Base-by-base conservation (phyloP, 2,888 invertebrate genomes). In the Hypena proboscidalis region DNA sequence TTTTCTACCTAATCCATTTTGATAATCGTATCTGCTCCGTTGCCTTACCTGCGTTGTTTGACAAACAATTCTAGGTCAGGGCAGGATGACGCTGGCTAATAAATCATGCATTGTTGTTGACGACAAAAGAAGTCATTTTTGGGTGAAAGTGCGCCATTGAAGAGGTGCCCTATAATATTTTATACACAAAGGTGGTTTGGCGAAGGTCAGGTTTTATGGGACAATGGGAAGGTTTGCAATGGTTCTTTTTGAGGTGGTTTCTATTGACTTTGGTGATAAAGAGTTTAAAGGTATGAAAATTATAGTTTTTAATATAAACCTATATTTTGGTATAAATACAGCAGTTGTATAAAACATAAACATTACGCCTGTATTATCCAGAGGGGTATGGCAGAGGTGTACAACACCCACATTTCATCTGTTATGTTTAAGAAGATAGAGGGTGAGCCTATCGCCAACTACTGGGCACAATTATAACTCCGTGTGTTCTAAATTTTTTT, bases 111-210 rank as follows among this genome's bases (percentile, higher is more conserved):
- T 89, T 87, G 88, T 89, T 82, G 76, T 55, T 36, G 56, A 47
- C 71, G 63, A 87, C 89, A 89, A 89, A 81, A 85, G 88, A 86
- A 86, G 86, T 84, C 85, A 85, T 81, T 85, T 87, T 85, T 80
- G 74, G 77, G 61, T 74, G 75, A 84, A 82, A 86, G 84, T 84
- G 80, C 70, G 72, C 70, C 64, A 74, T 83, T 80, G 62, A 79
- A 67, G 57, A 57, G 58, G 53, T 59, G 61, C 53, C 68, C 71
- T 67, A 66, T 71, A 74, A 70, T 76, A 75, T 78, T 80, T 77
- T 69, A 34, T 51, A 60, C 66, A 67, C 64, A 58, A 67, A 53
- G 58, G 40, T 36, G 35, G 37, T 61, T 58, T 57, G 26, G 20
- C 19, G 50, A 70, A 67, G 70, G 74, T 67, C 67, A 60, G 34